These are phyloP conservation scores for Philopedon plagiatum DNA, from an alignment of 2,888 invertebrate genomes.

Conservation along the genomic window DNA sequence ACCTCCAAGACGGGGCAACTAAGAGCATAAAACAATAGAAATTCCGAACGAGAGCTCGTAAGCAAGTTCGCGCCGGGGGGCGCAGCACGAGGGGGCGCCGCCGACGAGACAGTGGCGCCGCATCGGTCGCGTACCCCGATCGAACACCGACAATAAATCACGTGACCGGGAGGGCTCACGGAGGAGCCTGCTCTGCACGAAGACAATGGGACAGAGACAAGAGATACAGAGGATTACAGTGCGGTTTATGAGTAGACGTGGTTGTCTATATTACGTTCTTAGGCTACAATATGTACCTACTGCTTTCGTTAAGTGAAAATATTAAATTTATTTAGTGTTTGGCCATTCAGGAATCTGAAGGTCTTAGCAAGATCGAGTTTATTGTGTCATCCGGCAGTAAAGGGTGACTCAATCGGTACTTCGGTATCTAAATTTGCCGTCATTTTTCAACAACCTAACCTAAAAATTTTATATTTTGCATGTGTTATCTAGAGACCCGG, in stretches of 20 bases:
- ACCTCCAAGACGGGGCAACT: conserved; percentile 17
- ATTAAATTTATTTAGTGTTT: no score
- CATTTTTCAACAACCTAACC: no score
- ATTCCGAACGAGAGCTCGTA: conserved; percentile 61
- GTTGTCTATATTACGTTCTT: background rate
- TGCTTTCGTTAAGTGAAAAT: background rate
- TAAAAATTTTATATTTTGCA: no score
- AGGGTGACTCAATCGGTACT: no score
- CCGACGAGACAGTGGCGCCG: conserved; percentile 69
- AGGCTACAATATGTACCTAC: background rate
- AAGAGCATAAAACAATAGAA: conserved; percentile 66
- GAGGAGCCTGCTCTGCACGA: conserved; percentile 67
- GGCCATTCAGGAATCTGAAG: no score
- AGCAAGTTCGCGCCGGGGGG: conserved; percentile 54
- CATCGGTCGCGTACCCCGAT: conserved; percentile 48
- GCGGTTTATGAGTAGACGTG: conserved; percentile 40
- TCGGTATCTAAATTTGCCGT: no score
- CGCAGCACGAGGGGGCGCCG: conserved; percentile 57
- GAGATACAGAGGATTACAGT: conserved; percentile 61
- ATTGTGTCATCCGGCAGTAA: no score
- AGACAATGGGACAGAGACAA: conserved; percentile 70
- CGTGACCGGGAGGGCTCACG: conserved; percentile 60
- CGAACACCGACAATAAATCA: conserved; percentile 64
- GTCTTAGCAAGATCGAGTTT: no score
- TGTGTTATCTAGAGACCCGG: no score